phyloP scores from a whole-genome alignment of 2,113 vertebrate species.

The Fregata magnificens region DNA sequence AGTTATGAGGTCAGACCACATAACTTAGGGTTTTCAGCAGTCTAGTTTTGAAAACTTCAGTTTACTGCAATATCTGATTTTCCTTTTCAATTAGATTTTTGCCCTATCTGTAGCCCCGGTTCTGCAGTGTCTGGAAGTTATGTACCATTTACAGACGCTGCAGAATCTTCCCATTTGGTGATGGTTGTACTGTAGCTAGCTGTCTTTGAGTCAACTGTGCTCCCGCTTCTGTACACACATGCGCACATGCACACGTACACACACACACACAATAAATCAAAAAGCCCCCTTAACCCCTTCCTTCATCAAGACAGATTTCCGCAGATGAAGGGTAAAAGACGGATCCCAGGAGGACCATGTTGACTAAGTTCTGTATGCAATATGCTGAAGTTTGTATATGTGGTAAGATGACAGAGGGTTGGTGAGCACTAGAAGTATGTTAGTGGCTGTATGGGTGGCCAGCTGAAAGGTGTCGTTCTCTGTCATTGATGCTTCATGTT shows the following conservation, averaged over 20 bases:
- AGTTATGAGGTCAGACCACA: neutral
- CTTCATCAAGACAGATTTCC: neutral
- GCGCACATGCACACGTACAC: too few species aligned
- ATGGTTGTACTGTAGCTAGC: neutral
- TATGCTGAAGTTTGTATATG: neutral
- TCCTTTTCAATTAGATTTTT: neutral
- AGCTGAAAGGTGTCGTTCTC: neutral
- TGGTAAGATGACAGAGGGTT: neutral
- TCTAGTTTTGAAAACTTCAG: neutral
- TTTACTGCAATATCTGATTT: neutral
- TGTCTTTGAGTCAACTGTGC: neutral
- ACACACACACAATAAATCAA: neutral
- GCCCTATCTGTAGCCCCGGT: neutral
- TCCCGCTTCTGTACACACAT: neutral
- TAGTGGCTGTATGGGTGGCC: neutral
- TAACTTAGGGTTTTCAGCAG: neutral
- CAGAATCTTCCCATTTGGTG: neutral
- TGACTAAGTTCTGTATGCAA: neutral
- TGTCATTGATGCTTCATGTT: neutral
- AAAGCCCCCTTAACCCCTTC: neutral
- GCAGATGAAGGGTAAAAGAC: fast-evolving
- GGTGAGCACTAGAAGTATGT: neutral
- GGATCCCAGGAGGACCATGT: neutral
- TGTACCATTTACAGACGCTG: neutral
- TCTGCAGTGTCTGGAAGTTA: neutral